Base-by-base conservation (phyloP, 2,797 vertebrate species). In the Pipistrellus nathusii region DNA sequence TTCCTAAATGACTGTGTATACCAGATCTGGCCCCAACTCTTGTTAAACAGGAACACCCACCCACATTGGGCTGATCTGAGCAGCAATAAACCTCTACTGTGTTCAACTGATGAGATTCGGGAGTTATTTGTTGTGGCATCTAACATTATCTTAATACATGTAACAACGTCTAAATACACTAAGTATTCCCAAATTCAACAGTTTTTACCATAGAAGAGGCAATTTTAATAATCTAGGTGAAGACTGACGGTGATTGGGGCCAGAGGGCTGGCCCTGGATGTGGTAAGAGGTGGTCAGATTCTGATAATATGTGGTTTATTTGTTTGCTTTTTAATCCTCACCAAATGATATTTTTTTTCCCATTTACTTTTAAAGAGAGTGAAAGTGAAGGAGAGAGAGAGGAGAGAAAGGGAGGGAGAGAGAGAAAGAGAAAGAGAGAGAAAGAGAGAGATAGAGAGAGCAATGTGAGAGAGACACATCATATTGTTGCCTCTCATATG, bases 211-310 rank as follows among this genome's bases (percentile, higher is more conserved):
- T 51, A 25, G 9, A 76, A 13, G 30, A 81, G 32, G 30, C 4
- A 48, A 55, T 41, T 46, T 64, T 46, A 66, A 20, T 62, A 35
- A 85, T 38, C 13, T 38, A 68, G 6, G 15, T 73, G n/a, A 82
- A 23, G 30, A 1, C 51, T 55, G 21, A 57, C 30, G 46, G 32
- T 25, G 10, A 41, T 8, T 35, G 12, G 18, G 35, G 17, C 17
- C 18, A 25, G 27, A 13, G 30, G 55, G 30, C 27, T 87, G 35
- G 48, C 41, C 53, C 9, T 5, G 25, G 73, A 46, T 53, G 11
- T n/a, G 18, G 30, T 88, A 68, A 86, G 57, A 91, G 62, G 35
- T 66, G 62, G 32, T 78, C 30, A 87, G n/a, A 90, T 55, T 91
- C 41, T 46, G 38, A 14, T 38, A 46, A 17, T 64, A 77, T 69